Evolutionary conservation across 2,113 vertebrate genomes (phyloP).

Genomic region (Pollachius pollachius): DNA sequence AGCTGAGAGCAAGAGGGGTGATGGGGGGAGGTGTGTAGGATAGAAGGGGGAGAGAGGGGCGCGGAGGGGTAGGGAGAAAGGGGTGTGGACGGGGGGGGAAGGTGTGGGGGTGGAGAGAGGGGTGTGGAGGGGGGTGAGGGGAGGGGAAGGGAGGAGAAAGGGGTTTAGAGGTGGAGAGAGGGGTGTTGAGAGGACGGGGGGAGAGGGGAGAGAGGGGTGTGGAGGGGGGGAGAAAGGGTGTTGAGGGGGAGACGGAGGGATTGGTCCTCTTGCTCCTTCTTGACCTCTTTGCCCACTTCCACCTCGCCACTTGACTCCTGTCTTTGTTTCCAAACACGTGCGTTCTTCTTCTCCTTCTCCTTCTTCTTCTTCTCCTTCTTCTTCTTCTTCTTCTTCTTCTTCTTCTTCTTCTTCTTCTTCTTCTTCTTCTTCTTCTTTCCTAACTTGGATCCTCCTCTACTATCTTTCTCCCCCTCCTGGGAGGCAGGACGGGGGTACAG

Average conservation of each 20-base stretch:
- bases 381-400: constrained; percentile 5
- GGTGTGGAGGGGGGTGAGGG: too few species aligned
- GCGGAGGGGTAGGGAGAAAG: background rate
- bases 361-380: constrained; percentile 4
- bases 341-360: background rate
- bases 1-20: too few species aligned
- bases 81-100: background rate
- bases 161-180: background rate
- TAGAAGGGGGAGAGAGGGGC: too few species aligned
- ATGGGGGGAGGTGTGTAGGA: too few species aligned
- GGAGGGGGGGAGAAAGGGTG: too few species aligned
- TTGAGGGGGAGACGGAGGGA: too few species aligned
- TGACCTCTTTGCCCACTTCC: background rate
- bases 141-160: background rate
- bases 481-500: background rate
- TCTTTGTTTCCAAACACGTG: too few species aligned
- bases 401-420: too few species aligned
- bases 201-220: too few species aligned
- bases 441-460: too few species aligned
- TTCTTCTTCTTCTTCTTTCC: constrained; percentile 2
- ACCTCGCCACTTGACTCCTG: background rate
- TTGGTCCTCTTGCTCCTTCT: too few species aligned
- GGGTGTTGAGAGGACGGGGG: background rate
- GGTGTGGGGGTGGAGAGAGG: background rate
- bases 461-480: too few species aligned